A percentile compares a stretch with the other conserved stretches of the same genome.
These are phyloP conservation scores for Sarcophaga subvicina DNA, from an alignment of 2,888 invertebrate genomes.

Conservation along the genomic window DNA sequence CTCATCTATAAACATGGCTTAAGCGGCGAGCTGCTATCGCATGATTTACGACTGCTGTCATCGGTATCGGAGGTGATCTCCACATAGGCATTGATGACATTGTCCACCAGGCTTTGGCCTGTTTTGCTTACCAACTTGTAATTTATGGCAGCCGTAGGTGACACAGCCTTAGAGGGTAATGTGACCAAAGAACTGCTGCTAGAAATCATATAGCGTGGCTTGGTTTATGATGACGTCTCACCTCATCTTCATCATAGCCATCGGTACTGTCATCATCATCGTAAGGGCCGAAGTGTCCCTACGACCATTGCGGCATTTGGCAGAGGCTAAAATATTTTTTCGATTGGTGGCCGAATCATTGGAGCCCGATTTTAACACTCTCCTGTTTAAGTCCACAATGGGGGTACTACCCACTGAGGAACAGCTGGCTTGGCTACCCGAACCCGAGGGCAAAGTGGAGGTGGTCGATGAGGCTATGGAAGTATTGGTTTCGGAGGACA, in stretches of 20 bases:
- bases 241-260: conserved; percentile 80
- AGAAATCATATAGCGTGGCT: conserved; percentile 76
- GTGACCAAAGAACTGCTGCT: conserved; percentile 71
- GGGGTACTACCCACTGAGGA: conserved; percentile 86
- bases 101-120: conserved; percentile 80
- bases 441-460: conserved; percentile 88
- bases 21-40: conserved; percentile 76
- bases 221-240: conserved; percentile 81
- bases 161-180: conserved; percentile 71
- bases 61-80: conserved; percentile 81
- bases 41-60: conserved; percentile 81
- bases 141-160: conserved; percentile 75
- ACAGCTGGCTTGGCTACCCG: conserved; percentile 88
- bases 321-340: conserved; percentile 93
- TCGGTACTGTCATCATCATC: conserved; percentile 84
- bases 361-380: conserved; percentile 91
- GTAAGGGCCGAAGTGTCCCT: conserved; percentile 85
- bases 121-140: conserved; percentile 76
- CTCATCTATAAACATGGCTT: conserved; percentile 82
- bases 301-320: conserved; percentile 91
- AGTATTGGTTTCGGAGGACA: conserved; percentile 88
- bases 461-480: conserved; percentile 87
- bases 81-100: conserved; percentile 81
- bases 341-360: conserved; percentile 83
- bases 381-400: conserved; percentile 85